Base-by-base conservation (phyloP, 2,113 vertebrate genomes). In the Gambusia holbrooki region DNA sequence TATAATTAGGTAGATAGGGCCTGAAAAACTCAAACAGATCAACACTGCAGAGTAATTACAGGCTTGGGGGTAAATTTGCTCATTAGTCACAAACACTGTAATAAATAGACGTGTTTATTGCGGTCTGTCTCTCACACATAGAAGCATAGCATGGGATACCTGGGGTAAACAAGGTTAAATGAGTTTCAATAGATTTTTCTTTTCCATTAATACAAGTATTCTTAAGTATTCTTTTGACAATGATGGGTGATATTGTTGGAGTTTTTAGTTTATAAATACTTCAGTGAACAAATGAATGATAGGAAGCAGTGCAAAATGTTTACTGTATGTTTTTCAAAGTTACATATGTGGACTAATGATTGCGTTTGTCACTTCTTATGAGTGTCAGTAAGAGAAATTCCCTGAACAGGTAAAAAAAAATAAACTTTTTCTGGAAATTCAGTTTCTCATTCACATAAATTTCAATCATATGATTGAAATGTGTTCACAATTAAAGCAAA, bases 151-250 rank as follows among this genome's bases (percentile, higher is more conserved):
- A 71, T 29, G 13, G 62, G 67, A 35, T 74, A 3, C 40, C 45
- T 6, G 45, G 14, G 62, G 40, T 66, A 71, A 19, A 76, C 77
- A n/a, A 63, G 42, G 69, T 82, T 72, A 74, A 66, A 74, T 35
- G 64, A n/a, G 25, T 58, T 58, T 48, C 5, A 48, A 0, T 42
- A 65, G 72, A 79, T 13, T 14, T 7, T 29, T 67, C 73, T 73
- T 42, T 79, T 60, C 40, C 63, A 37, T 37, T 37, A 12, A 3
- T 37, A 37, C 35, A 17, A 45, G 19, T 61, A 79, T 79, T 5
- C 40, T 28, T 71, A 17, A 45, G 19, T 61, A 79, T 79, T 5
- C 33, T 28, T 71, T 68, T 76, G 63, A 77, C 65, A 61, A 66
- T 58, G 25, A 10, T 4, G 51, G 62, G 67, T 83, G 69, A 74